Percentiles rank a stretch among this genome's conserved stretches.
These are phyloP conservation scores for Numenius arquata DNA, from an alignment of 2,113 vertebrate species.

Conservation along the genomic window DNA sequence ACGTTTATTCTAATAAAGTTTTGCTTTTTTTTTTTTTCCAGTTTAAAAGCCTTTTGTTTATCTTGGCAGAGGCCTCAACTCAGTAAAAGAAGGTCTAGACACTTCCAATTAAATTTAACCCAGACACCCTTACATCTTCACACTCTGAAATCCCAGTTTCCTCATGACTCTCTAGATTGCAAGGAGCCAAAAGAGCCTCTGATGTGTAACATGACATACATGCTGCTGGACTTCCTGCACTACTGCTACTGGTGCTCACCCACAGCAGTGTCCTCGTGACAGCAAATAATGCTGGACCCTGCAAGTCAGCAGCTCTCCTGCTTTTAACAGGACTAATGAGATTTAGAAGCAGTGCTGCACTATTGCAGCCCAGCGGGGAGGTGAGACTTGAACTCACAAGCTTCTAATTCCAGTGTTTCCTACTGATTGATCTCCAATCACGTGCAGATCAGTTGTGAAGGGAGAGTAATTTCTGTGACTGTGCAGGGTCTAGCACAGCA, in stretches of 20 bases:
- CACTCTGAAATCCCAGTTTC: not conserved
- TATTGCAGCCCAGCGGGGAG: not conserved
- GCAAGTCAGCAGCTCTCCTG: not conserved
- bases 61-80: not conserved
- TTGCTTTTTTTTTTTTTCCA: not conserved
- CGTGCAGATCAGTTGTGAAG: not conserved
- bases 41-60: not conserved
- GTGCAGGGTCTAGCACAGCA: not conserved
- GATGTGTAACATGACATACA: not conserved
- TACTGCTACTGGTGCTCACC: not conserved
- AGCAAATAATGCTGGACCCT: not conserved
- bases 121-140: not conserved
- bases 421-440: not conserved
- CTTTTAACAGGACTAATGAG: slow-evolving; percentile 20
- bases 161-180: not conserved
- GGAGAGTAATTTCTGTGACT: not conserved
- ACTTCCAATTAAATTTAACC: not conserved
- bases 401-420: not conserved
- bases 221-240: not conserved
- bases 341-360: not conserved
- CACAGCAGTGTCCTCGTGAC: not conserved
- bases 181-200: not conserved
- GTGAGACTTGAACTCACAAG: not conserved
- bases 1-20: not conserved
- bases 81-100: not conserved